Base-by-base conservation (phyloP, 1,140 invertebrate species). In the Ridgeia piscesae region DNA sequence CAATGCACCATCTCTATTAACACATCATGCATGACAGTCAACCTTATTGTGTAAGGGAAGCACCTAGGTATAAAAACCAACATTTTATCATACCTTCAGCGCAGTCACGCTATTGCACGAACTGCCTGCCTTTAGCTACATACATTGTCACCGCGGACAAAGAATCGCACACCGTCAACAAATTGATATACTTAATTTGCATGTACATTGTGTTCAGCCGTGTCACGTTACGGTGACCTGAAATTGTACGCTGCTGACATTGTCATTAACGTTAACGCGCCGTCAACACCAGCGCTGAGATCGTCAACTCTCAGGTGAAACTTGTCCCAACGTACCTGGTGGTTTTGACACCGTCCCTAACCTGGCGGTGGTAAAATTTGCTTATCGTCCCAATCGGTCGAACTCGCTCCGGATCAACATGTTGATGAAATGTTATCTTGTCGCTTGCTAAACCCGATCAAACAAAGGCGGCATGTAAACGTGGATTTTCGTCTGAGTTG, bases 321-420 rank as follows among this genome's bases (percentile, higher is more conserved):
- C 27, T 21, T 77, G 0, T 21, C 58, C 2, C 58, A 14, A 31
- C 58, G 27, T 77, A 77, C 58, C 27, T 21, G 58, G 58, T 21
- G 11, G 27, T 77, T 77, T 31, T 77, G 58, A 77, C 58, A 77
- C 58, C 4, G 58, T 77, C 58, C 58, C 58, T 2, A 31, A 4
- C n/a, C n/a, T n/a, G 2, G 58, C 17, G 11, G 11, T 77, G 6
- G 58, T 77, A 9, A 77, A 77, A 77, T 77, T 77, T 77, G 58
- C 58, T 77, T 77, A 77, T 77, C 58, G 58, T 77, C 58, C 58
- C 58, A 77, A 77, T 77, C 58, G 58, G 58, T 77, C 58, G 58
- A 31, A 4, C 58, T 9, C 58, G 27, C 58, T 21, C 11, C 27
- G 17, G 58, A 77, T 77, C 58, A 77, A 77, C 58, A 77, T 77